Conservation (phyloP, 1,140 invertebrate species). For the Lasioglossum baleicum region DNA sequence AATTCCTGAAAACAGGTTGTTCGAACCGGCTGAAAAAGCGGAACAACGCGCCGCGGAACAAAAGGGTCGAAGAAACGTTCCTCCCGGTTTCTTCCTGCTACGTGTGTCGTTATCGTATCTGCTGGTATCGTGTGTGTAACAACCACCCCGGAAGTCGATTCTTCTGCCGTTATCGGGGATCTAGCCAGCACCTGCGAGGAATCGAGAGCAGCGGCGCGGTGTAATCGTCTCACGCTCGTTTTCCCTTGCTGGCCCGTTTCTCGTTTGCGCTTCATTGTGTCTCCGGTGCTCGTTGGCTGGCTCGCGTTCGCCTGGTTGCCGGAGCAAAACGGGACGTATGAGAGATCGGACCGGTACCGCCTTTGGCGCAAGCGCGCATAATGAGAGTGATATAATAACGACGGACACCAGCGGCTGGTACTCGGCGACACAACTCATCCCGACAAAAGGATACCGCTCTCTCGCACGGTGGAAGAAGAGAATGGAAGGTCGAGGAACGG, state of each 20-base stretch:
- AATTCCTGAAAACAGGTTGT: no score
- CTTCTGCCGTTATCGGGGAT: constrained; percentile 43
- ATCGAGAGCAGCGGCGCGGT: constrained; percentile 32
- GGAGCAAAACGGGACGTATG: constrained; percentile 29
- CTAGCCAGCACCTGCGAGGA: constrained; percentile 48
- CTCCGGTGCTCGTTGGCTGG: no score
- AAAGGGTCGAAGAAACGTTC: no score
- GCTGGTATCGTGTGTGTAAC: no score
- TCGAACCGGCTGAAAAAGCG: no score
- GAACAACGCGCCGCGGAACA: no score
- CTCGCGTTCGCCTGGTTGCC: no score
- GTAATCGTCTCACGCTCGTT: constrained; percentile 55
- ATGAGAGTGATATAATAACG: constrained; percentile 68
- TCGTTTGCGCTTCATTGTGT: constrained; percentile 44
- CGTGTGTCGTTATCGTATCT: no score
- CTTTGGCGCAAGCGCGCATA: constrained; percentile 66
- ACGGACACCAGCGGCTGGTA: constrained; percentile 56
- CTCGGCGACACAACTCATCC: constrained; percentile 65
- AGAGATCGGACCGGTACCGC: constrained; percentile 58
- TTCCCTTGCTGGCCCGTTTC: constrained; percentile 26
- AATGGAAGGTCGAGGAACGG: constrained; percentile 51
- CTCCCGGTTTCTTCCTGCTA: no score
- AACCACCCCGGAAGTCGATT: constrained; percentile 45
- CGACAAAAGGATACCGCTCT: constrained; percentile 66
- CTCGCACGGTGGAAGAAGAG: constrained; percentile 29